phyloP scores from a whole-genome alignment of 2,113 vertebrate species.

The Hyperopisus bebe region DNA sequence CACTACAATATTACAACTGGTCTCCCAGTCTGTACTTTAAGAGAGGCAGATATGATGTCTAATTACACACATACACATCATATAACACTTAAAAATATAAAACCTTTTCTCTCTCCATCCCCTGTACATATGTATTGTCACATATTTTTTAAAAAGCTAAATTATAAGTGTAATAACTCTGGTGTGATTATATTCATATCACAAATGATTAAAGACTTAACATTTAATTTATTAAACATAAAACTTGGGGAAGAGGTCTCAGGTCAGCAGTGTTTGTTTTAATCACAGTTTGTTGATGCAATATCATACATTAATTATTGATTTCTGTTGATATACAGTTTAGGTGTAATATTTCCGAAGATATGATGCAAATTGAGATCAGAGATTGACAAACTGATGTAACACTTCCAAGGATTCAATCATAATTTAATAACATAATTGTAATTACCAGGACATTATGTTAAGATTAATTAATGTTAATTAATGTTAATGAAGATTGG shows the following conservation, averaged over 20 bases:
- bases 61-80: neutral
- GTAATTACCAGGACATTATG: conserved; percentile 15
- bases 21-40: conserved; percentile 22
- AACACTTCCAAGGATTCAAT: conserved; percentile 13
- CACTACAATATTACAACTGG: conserved; percentile 15
- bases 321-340: neutral
- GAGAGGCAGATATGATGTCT: conserved; percentile 19
- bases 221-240: conserved; percentile 13
- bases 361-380: neutral
- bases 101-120: neutral
- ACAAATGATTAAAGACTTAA: neutral
- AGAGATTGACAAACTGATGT: neutral
- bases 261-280: neutral
- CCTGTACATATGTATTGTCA: conserved; percentile 9
- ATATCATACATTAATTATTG: conserved; percentile 6
- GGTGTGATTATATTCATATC: conserved; percentile 11
- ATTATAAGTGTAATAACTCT: conserved; percentile 8
- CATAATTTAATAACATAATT: conserved; percentile 16
- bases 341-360: neutral
- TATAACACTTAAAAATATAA: conserved; percentile 17
- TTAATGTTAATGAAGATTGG: conserved; percentile 19
- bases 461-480: conserved; percentile 18
- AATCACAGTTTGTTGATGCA: neutral
- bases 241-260: neutral
- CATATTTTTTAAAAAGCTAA: conserved; percentile 8